Evolutionary conservation across 2,888 invertebrate species (phyloP).

Genomic region (Charanyca ferruginea): DNA sequence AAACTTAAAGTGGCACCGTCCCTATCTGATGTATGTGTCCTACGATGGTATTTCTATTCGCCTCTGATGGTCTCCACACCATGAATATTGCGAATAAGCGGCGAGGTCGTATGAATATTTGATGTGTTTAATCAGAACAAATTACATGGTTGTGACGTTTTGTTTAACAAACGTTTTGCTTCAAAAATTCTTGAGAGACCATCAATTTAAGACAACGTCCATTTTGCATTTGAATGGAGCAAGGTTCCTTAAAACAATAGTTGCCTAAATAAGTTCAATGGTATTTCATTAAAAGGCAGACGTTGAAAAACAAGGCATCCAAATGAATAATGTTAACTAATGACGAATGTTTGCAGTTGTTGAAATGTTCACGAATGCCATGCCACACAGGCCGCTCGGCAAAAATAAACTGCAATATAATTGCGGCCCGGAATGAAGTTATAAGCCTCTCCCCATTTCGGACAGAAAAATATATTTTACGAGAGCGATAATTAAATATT

Average conservation of each 20-base stretch:
- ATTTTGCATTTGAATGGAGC: conserved; percentile 55
- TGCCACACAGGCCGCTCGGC: conserved; percentile 69
- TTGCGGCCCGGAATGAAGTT: conserved; percentile 82
- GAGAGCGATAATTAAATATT: conserved; percentile 48
- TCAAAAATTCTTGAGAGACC: conserved; percentile 22
- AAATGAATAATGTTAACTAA: conserved; percentile 84
- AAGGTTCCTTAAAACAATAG: conserved; percentile 53
- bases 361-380: conserved; percentile 76
- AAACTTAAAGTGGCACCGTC: conserved; percentile 73
- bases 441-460: conserved; percentile 71
- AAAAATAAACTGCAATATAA: conserved; percentile 80
- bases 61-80: conserved; percentile 67
- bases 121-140: conserved; percentile 4
- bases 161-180: conserved; percentile 1
- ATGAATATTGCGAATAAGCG: conserved; percentile 69
- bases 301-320: conserved; percentile 80
- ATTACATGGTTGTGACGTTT: conserved; percentile 16
- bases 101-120: conserved; percentile 32
- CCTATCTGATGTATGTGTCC: conserved; percentile 64
- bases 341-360: conserved; percentile 84
- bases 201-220: conserved; percentile 26
- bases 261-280: conserved; percentile 61
- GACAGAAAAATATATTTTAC: conserved; percentile 54
- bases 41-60: conserved; percentile 76
- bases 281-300: conserved; percentile 81